Conservation (phyloP, 2,888 invertebrate genomes). For the Apotomis turbidana region DNA sequence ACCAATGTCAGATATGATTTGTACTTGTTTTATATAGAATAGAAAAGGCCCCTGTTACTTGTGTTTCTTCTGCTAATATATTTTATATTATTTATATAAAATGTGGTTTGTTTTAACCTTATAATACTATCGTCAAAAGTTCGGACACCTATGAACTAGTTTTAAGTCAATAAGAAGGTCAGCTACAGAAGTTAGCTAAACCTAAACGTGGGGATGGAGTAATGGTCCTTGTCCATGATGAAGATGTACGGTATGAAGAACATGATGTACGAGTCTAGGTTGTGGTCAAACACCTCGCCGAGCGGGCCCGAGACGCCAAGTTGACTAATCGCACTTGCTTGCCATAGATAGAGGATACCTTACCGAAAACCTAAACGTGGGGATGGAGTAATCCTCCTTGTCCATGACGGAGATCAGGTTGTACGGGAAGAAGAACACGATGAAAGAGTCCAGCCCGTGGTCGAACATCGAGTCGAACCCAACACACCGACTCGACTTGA, state of each 20-base stretch:
- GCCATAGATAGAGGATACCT: constrained; percentile 92
- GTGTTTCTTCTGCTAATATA: no score
- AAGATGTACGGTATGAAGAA: constrained; percentile 96
- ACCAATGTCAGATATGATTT: no score
- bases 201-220: constrained; percentile 80
- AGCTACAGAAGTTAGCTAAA: no score
- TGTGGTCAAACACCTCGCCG: constrained; percentile 99
- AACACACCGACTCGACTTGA: no score
- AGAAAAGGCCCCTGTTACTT: no score
- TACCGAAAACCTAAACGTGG: constrained; percentile 72
- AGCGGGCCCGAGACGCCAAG: constrained; percentile 96
- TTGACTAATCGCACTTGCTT: constrained; percentile 91
- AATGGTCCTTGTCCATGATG: constrained; percentile 88
- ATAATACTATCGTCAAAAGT: no score
- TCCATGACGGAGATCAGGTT: constrained; percentile 96
- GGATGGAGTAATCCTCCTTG: constrained; percentile 87
- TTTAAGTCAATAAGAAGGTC: no score
- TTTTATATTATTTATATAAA: no score
- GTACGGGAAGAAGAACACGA: constrained; percentile 95
- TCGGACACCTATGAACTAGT: no score
- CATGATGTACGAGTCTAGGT: constrained; percentile 97
- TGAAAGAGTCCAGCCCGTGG: constrained; percentile 98
- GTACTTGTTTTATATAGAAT: no score
- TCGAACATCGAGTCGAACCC: no score
- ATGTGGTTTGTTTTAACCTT: no score